Conservation (phyloP, 2,797 vertebrate species). For the Notolabrus celidotus region DNA sequence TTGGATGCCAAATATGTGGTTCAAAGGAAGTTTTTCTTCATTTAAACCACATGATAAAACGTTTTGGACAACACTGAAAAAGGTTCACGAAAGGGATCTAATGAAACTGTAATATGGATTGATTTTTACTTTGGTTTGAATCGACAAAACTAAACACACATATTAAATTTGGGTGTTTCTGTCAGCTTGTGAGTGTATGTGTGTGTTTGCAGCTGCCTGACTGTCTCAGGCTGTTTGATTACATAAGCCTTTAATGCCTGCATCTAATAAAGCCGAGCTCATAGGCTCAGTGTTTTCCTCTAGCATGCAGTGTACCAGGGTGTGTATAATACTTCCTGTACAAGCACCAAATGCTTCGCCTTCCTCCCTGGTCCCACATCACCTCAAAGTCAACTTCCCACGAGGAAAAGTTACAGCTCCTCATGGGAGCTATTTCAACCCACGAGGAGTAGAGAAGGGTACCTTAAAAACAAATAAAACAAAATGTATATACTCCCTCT, state of each 20-base stretch:
- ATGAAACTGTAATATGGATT: no score
- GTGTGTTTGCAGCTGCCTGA: conserved; percentile 50
- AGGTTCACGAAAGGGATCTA: no score
- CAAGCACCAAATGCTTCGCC: conserved; percentile 62
- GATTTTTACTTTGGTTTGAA: neutral
- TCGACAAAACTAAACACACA: conserved; percentile 1
- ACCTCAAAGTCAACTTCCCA: conserved; percentile 49
- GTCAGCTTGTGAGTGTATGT: conserved; percentile 9
- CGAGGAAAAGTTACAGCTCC: conserved; percentile 45
- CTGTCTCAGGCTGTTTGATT: conserved; percentile 65
- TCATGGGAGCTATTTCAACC: conserved; percentile 10
- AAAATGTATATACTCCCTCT: no score
- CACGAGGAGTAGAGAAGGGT: no score
- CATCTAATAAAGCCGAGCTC: conserved; percentile 79
- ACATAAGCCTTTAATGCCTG: conserved; percentile 71
- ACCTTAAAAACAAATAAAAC: no score
- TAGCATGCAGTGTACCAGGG: conserved; percentile 73
- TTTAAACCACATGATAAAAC: no score
- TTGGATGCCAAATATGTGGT: no score
- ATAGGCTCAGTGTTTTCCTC: conserved; percentile 72
- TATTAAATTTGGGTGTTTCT: conserved; percentile 4
- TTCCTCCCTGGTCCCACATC: conserved; percentile 50
- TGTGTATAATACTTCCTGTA: conserved; percentile 75
- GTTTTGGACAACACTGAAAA: no score
- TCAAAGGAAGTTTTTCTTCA: no score